These are phyloP conservation scores for Scaeva pyrastri DNA, from an alignment of 2,888 invertebrate genomes.

Conservation along the genomic window DNA sequence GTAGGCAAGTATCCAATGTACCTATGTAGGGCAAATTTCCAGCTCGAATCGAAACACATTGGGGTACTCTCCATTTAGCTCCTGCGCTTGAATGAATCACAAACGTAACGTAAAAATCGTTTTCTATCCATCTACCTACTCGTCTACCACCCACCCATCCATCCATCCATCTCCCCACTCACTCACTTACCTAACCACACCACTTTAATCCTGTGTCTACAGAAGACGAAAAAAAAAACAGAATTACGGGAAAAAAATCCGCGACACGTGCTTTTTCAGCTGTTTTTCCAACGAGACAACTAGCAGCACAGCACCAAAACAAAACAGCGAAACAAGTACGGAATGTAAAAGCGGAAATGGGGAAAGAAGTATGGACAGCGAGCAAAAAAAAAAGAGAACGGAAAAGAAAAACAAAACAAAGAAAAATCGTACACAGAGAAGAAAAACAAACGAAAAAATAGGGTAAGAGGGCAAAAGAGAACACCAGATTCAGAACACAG, in stretches of 20 bases:
- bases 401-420: constrained; percentile 50
- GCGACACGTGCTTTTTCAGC: constrained; percentile 76
- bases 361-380: background rate
- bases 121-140: constrained; percentile 4
- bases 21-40: too few species aligned
- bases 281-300: constrained; percentile 72
- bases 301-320: constrained; percentile 68
- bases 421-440: constrained; percentile 31
- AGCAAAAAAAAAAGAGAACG: constrained; percentile 32
- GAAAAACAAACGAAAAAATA: constrained; percentile 25
- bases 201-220: constrained; percentile 71
- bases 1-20: too few species aligned
- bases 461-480: constrained; percentile 39
- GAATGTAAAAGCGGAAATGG: constrained; percentile 28
- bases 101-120: constrained; percentile 33
- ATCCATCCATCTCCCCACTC: background rate
- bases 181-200: constrained; percentile 47
- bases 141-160: too few species aligned
- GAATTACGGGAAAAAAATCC: constrained; percentile 41
- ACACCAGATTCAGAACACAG: background rate
- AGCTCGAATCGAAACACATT: background rate
- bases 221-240: constrained; percentile 49
- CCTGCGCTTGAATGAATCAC: constrained; percentile 65
- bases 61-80: constrained; percentile 32
- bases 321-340: constrained; percentile 41